phyloP scores from a whole-genome alignment of 2,113 vertebrate genomes.

The Pelvicachromis taeniatus region DNA sequence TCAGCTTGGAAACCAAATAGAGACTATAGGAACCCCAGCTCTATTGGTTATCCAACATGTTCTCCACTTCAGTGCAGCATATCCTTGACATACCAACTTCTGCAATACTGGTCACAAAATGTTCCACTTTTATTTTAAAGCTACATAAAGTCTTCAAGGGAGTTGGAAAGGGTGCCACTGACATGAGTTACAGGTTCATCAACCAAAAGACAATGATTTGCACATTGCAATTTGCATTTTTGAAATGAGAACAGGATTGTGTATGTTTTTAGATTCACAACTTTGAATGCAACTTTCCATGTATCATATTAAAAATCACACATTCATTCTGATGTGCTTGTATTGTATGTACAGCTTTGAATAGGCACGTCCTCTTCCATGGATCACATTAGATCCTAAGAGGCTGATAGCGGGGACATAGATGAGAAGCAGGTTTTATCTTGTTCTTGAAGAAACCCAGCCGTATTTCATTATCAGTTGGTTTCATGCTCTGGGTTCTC shows the following conservation, averaged over 20 bases:
- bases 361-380: conserved; percentile 4
- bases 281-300: neutral
- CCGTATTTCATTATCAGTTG: conserved; percentile 58
- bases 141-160: neutral
- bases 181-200: neutral
- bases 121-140: neutral
- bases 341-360: neutral
- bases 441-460: conserved; percentile 48
- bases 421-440: conserved; percentile 59
- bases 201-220: neutral
- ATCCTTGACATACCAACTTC: too few species aligned
- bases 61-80: neutral
- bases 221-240: neutral
- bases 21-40: neutral
- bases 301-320: neutral
- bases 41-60: neutral
- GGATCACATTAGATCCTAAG: conserved; percentile 32
- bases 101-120: neutral
- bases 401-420: conserved; percentile 21
- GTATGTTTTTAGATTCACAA: neutral
- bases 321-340: neutral
- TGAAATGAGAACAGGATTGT: neutral
- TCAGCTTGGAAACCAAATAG: neutral
- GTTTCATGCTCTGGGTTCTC: conserved; percentile 46
- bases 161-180: neutral